A percentile compares a stretch with the other conserved stretches of the same genome.
These are phyloP conservation scores for Plebejus melissa DNA, from an alignment of 2,888 invertebrate species.

Conservation along the genomic window DNA sequence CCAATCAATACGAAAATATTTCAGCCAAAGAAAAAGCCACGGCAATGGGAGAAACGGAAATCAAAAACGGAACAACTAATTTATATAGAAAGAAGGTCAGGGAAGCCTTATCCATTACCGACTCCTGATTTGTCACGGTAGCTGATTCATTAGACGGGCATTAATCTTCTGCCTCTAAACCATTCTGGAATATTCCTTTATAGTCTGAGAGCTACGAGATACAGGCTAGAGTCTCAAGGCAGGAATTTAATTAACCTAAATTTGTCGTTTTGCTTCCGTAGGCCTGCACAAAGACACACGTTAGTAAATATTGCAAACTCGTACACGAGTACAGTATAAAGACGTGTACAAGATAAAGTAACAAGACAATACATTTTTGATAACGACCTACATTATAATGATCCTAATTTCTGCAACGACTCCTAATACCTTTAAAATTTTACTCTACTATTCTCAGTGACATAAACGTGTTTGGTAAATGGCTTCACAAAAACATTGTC, in stretches of 20 bases:
- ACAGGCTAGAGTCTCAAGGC: conserved; percentile 4
- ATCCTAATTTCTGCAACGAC: neutral
- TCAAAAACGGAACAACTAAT: conserved; percentile 57
- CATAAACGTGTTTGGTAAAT: neutral
- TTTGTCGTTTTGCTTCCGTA: conserved; percentile 18
- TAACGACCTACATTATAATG: neutral
- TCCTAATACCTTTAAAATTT: no score
- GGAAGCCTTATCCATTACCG: conserved; percentile 65
- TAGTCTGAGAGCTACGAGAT: conserved; percentile 11
- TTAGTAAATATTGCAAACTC: conserved; percentile 11
- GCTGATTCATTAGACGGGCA: conserved; percentile 67
- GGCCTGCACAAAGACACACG: conserved; percentile 16
- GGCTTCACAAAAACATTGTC: neutral
- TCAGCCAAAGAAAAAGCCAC: neutral
- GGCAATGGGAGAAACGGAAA: conserved; percentile 29
- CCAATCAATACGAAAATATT: conserved; percentile 20
- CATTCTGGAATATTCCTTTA: conserved; percentile 1
- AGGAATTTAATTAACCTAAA: conserved; percentile 27
- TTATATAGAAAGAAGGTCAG: conserved; percentile 60
- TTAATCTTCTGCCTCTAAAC: conserved; percentile 26
- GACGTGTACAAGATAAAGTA: neutral
- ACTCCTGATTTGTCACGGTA: conserved; percentile 68
- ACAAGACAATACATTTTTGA: neutral
- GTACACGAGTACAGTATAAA: neutral
- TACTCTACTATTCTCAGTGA: neutral